A percentile compares a stretch with the other conserved stretches of the same genome.
Conservation (phyloP, 1,140 invertebrate species). For the Drosophila azteca region DNA sequence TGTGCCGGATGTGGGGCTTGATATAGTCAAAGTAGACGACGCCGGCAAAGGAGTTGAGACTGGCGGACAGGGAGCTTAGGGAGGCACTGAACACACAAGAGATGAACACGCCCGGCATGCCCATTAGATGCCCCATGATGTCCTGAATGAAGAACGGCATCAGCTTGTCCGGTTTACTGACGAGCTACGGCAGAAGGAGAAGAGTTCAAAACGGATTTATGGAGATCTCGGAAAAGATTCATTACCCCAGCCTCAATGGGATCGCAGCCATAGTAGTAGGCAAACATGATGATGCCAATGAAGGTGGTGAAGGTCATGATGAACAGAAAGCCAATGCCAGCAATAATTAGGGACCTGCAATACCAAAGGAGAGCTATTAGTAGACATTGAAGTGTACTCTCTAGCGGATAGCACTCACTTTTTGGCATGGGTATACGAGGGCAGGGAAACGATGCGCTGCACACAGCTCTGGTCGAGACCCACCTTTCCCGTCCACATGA, state of each 20-base stretch:
- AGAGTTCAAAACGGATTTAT: background rate
- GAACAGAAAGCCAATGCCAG: conserved; percentile 84
- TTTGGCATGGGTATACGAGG: conserved; percentile 64
- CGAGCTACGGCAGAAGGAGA: conserved; percentile 49
- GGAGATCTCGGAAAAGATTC: background rate
- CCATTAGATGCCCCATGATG: conserved; percentile 85
- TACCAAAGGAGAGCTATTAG: background rate
- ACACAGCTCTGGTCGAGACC: conserved; percentile 76
- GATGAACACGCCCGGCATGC: conserved; percentile 88
- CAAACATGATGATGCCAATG: conserved; percentile 90
- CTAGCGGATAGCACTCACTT: conserved; percentile 38
- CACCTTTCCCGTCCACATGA: conserved; percentile 73
- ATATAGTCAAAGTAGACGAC: conserved; percentile 91
- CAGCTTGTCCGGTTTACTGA: conserved; percentile 85
- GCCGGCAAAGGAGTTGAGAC: conserved; percentile 90
- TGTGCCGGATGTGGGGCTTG: conserved; percentile 85
- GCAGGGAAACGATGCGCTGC: conserved; percentile 74
- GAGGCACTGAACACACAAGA: conserved; percentile 89
- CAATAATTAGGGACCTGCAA: conserved; percentile 84
- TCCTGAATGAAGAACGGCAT: conserved; percentile 88
- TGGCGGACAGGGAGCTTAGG: conserved; percentile 89
- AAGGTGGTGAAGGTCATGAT: conserved; percentile 86
- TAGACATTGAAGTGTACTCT: background rate
- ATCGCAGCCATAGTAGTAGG: conserved; percentile 90
- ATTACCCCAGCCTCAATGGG: conserved; percentile 87